Percentiles rank a stretch among this genome's conserved stretches.
Conservation (phyloP, 2,113 vertebrate species). For the Meles meles region DNA sequence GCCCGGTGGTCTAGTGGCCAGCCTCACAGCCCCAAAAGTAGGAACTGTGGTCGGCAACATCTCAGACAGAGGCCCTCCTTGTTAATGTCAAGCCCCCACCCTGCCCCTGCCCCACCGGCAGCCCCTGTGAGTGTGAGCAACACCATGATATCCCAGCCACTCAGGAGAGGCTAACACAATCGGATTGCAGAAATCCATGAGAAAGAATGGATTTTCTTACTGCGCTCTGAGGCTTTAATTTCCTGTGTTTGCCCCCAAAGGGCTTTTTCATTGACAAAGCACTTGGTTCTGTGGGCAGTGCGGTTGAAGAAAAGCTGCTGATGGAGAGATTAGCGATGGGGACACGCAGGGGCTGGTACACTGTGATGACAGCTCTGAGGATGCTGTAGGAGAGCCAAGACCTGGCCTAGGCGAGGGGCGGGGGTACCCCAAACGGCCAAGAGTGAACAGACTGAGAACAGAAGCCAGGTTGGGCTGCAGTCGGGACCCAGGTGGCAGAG, state of each 20-base stretch:
- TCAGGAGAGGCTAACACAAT: conserved; percentile 9
- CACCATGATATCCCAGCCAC: background rate
- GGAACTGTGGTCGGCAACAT: background rate
- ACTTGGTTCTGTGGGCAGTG: conserved; percentile 63
- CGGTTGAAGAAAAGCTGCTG: conserved; percentile 44
- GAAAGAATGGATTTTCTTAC: conserved; percentile 66
- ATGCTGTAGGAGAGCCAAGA: background rate
- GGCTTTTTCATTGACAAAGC: conserved; percentile 69
- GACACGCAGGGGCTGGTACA: background rate
- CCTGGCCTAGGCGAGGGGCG: accelerated
- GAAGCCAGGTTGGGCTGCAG: background rate
- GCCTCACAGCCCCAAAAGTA: background rate
- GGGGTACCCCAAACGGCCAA: accelerated
- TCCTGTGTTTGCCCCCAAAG: conserved; percentile 74
- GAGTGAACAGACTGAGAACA: background rate
- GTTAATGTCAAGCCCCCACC: too few species aligned
- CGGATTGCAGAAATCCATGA: conserved; percentile 47
- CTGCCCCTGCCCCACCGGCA: background rate
- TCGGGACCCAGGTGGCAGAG: background rate
- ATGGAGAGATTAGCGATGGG: conserved; percentile 34
- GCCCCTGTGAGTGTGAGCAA: background rate
- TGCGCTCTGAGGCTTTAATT: conserved; percentile 54
- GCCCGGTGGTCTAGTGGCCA: background rate
- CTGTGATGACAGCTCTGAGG: background rate
- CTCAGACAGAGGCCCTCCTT: background rate